phyloP scores from a whole-genome alignment of 2,888 invertebrate species.

The Lacanobia wlatinum region DNA sequence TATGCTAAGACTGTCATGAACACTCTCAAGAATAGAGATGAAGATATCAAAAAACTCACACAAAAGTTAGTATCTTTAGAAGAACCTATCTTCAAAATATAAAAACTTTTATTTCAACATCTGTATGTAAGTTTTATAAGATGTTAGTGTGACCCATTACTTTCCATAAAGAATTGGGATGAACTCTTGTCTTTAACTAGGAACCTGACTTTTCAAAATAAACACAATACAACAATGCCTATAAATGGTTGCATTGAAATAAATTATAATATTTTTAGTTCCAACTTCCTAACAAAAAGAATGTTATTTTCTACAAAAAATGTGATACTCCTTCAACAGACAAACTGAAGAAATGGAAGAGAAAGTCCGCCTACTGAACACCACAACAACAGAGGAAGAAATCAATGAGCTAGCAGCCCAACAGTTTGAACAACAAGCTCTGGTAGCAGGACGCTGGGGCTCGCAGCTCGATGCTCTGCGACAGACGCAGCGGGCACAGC shows the following conservation, averaged over 20 bases:
- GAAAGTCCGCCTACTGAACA: conserved; percentile 95
- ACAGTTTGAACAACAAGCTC: conserved; percentile 95
- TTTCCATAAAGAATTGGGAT: too few species aligned
- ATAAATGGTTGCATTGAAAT: too few species aligned
- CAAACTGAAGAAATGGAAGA: conserved; percentile 97
- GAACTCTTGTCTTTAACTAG: too few species aligned
- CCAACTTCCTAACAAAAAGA: not conserved
- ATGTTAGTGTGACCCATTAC: too few species aligned
- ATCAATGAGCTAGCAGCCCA: conserved; percentile 96
- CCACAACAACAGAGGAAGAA: conserved; percentile 94
- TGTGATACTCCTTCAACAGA: conserved; percentile 77
- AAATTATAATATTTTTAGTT: too few species aligned
- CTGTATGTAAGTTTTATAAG: too few species aligned
- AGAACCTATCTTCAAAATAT: not conserved
- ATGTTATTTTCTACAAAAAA: not conserved
- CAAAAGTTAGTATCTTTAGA: conserved; percentile 85
- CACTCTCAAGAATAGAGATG: conserved; percentile 93
- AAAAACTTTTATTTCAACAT: too few species aligned
- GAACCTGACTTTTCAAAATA: too few species aligned
- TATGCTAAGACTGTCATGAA: conserved; percentile 95
- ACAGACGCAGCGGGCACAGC: conserved; percentile 96
- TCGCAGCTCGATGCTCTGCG: conserved; percentile 96
- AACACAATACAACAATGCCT: too few species aligned
- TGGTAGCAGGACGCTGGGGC: conserved; percentile 96
- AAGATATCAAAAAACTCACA: conserved; percentile 93